Conservation (phyloP, 2,888 invertebrate genomes). For the Acrobeloides nanus region DNA sequence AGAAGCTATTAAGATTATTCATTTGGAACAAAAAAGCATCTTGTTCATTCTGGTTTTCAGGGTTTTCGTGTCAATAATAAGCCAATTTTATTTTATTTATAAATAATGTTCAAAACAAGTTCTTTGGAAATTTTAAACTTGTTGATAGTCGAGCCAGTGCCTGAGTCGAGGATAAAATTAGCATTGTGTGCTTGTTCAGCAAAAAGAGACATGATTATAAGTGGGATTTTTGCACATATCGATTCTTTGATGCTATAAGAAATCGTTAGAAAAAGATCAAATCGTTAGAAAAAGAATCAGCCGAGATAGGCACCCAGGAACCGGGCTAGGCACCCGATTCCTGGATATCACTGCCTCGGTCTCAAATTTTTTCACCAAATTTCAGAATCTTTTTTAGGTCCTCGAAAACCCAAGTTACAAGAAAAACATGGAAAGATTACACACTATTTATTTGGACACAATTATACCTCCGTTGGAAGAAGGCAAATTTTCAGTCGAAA, state of each 20-base stretch:
- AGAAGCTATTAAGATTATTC: too few species aligned
- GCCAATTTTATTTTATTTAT: too few species aligned
- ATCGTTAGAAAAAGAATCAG: too few species aligned
- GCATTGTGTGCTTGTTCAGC: slow-evolving; percentile 26
- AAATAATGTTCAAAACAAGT: too few species aligned
- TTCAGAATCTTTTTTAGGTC: slow-evolving; percentile 6
- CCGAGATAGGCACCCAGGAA: too few species aligned
- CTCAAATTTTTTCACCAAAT: too few species aligned
- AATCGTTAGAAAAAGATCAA: too few species aligned
- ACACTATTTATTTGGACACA: slow-evolving; percentile 1
- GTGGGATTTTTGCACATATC: slow-evolving; percentile 12
- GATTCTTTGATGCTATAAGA: slow-evolving; percentile 16
- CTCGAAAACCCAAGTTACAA: slow-evolving; percentile 5
- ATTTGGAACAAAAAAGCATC: too few species aligned
- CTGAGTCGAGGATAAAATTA: slow-evolving; percentile 14
- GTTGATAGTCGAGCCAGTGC: slow-evolving; percentile 16
- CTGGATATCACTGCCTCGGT: too few species aligned
- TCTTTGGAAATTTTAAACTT: slow-evolving; percentile 18
- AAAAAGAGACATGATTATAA: slow-evolving; percentile 21
- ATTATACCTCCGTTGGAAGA: slow-evolving; percentile 5
- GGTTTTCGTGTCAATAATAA: too few species aligned
- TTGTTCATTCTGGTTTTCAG: too few species aligned
- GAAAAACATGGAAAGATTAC: not conserved
- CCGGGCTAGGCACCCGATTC: too few species aligned
- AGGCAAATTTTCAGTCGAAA: slow-evolving; percentile 10